Conservation (phyloP, 2,888 invertebrate species). For the Ochropleura plecta region DNA sequence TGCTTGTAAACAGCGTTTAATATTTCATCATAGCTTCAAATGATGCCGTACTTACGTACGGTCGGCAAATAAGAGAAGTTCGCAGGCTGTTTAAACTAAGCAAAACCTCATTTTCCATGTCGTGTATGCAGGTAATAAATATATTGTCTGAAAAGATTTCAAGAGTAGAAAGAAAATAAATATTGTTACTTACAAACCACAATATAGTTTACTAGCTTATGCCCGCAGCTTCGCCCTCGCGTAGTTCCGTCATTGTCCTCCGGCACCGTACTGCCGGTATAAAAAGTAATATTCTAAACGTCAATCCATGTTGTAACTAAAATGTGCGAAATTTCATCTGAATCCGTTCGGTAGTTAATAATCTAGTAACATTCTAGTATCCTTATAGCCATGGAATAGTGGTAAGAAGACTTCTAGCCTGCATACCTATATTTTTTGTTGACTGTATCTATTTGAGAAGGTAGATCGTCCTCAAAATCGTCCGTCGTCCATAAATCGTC, state of each 20-base stretch:
- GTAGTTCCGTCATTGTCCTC: neutral
- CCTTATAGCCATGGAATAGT: no score
- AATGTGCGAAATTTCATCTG: no score
- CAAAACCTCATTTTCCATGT: neutral
- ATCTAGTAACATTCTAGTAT: no score
- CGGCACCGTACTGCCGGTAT: neutral
- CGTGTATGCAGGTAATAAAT: neutral
- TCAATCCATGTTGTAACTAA: no score
- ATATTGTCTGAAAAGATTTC: neutral
- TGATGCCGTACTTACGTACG: slow-evolving; percentile 20
- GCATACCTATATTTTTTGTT: neutral
- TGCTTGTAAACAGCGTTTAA: slow-evolving; percentile 40
- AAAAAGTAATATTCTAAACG: neutral
- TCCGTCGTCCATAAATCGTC: slow-evolving; percentile 56
- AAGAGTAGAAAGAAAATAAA: neutral
- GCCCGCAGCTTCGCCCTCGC: neutral
- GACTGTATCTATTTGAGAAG: slow-evolving; percentile 44
- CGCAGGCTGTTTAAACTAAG: neutral
- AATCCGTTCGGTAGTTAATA: no score
- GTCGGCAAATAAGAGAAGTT: slow-evolving; percentile 2
- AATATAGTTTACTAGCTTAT: neutral
- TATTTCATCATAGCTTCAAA: slow-evolving; percentile 46
- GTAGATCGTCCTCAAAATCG: no score
- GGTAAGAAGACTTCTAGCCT: neutral
- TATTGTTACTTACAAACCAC: neutral